These are phyloP conservation scores for Tachystola acroxantha DNA, from an alignment of 2,888 invertebrate genomes.

Conservation along the genomic window DNA sequence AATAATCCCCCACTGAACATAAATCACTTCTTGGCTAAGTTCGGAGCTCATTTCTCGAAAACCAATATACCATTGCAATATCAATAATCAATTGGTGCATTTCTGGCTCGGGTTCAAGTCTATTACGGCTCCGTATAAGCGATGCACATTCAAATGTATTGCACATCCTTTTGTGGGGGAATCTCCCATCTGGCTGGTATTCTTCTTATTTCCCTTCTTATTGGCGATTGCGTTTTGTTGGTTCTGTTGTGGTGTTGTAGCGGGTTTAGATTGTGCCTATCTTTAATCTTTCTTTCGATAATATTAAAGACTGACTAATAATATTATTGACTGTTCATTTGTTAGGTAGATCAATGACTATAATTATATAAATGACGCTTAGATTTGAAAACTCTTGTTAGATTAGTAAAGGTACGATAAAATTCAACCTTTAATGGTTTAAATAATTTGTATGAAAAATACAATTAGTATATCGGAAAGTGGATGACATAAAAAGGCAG, in stretches of 20 bases:
- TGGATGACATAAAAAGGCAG: too few species aligned
- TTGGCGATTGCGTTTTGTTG: conserved; percentile 17
- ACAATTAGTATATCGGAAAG: too few species aligned
- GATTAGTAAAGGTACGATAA: too few species aligned
- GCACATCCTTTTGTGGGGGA: conserved; percentile 47
- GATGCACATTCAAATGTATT: conserved; percentile 58
- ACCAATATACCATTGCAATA: conserved; percentile 52
- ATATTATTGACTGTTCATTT: too few species aligned
- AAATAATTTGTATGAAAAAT: too few species aligned
- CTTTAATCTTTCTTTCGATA: neutral
- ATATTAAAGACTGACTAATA: too few species aligned
- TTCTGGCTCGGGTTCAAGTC: conserved; percentile 73
- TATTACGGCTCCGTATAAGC: conserved; percentile 56
- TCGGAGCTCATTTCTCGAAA: conserved; percentile 29
- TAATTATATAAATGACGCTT: too few species aligned
- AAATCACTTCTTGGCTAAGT: conserved; percentile 26
- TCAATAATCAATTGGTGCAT: conserved; percentile 77
- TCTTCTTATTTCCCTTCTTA: conserved; percentile 20
- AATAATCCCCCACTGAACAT: conserved; percentile 14
- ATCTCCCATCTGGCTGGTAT: conserved; percentile 41
- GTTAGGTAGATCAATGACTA: too few species aligned
- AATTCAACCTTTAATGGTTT: too few species aligned
- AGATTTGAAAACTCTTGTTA: too few species aligned
- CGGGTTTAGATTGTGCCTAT: conserved; percentile 11
- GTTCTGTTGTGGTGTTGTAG: conserved; percentile 10